phyloP scores from a whole-genome alignment of 2,113 vertebrate genomes.

The Phaethon lepturus region DNA sequence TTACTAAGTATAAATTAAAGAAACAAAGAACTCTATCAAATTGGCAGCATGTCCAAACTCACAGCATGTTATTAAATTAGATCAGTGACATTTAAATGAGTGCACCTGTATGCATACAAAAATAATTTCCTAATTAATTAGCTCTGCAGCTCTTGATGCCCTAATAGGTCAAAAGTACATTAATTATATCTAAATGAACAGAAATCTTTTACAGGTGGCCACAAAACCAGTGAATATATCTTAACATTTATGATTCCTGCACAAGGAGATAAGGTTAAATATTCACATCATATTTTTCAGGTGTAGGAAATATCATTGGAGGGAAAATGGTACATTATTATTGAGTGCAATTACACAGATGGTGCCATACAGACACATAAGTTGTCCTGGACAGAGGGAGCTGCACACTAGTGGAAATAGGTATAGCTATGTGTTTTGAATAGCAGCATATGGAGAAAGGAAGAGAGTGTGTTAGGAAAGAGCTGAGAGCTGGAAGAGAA shows the following conservation, averaged over 20 bases:
- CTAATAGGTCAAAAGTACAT: slow-evolving; percentile 38
- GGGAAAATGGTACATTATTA: neutral
- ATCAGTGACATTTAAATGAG: slow-evolving; percentile 48
- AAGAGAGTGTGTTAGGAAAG: neutral
- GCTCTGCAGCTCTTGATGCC: neutral
- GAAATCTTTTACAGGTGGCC: neutral
- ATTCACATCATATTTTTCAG: neutral
- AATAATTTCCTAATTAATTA: slow-evolving; percentile 46
- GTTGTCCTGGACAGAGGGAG: neutral
- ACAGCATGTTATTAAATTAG: slow-evolving; percentile 20
- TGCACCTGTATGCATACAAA: slow-evolving; percentile 49
- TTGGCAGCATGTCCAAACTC: neutral
- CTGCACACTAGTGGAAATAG: neutral
- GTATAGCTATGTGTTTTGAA: neutral
- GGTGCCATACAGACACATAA: neutral
- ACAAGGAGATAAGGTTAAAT: neutral
- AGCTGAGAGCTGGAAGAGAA: neutral
- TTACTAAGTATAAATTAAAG: slow-evolving; percentile 2
- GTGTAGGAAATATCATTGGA: neutral
- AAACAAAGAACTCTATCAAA: slow-evolving; percentile 7
- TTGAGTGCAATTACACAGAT: neutral
- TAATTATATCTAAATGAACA: slow-evolving; percentile 14
- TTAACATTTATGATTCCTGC: neutral
- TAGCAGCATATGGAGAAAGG: neutral
- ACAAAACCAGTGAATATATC: neutral